Percentiles rank a stretch among this genome's conserved stretches.
phyloP scores from a whole-genome alignment of 2,797 vertebrate genomes.

The Limnodromus scolopaceus region DNA sequence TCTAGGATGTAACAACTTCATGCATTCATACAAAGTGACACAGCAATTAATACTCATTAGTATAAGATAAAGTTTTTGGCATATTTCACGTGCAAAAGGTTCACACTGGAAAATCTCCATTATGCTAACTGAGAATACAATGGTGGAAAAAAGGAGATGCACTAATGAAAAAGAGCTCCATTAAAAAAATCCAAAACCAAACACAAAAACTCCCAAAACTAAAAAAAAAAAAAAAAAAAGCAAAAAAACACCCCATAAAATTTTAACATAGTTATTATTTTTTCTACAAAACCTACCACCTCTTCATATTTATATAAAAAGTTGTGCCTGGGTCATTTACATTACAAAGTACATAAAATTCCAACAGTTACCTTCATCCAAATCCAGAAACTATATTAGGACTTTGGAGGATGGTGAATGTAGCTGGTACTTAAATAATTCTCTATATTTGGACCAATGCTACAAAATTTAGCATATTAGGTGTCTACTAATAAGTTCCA shows the following conservation, averaged over 20 bases:
- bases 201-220: background rate
- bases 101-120: background rate
- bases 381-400: background rate
- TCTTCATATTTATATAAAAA: background rate
- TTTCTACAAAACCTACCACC: background rate
- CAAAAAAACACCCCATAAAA: fast-evolving
- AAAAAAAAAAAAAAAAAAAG: background rate
- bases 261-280: background rate
- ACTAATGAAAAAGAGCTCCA: background rate
- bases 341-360: background rate
- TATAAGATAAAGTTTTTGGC: background rate
- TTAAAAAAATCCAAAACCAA: background rate
- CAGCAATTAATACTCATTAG: background rate
- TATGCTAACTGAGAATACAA: background rate
- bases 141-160: background rate
- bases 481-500: background rate
- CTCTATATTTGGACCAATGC: fast-evolving
- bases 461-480: background rate
- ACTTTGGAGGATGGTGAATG: background rate
- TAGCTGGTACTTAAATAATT: background rate
- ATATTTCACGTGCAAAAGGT: background rate
- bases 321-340: background rate
- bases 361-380: background rate
- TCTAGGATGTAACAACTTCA: background rate
- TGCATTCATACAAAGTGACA: background rate